These are phyloP conservation scores for Ornithorhynchus anatinus DNA, from an alignment of 2,113 vertebrate genomes.

Conservation along the genomic window DNA sequence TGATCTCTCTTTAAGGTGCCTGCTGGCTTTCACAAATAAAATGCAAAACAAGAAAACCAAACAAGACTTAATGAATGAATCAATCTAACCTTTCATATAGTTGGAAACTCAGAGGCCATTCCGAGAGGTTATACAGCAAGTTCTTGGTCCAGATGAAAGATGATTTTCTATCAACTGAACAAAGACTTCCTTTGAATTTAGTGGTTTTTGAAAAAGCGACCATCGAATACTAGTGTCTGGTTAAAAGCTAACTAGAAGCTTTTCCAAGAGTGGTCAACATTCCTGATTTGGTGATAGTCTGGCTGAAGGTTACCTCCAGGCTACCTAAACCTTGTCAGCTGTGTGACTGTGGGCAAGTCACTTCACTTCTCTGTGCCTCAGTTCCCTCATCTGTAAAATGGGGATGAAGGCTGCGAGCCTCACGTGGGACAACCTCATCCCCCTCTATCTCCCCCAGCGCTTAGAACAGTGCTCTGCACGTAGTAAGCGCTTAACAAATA, in stretches of 20 bases:
- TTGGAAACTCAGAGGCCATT: neutral
- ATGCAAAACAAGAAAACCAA: neutral
- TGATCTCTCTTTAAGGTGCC: neutral
- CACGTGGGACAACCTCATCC: too few species aligned
- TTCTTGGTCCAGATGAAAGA: neutral
- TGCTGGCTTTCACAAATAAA: neutral
- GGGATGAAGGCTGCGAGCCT: too few species aligned
- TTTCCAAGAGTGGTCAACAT: neutral
- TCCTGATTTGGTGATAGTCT: conserved; percentile 4
- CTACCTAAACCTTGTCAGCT: too few species aligned
- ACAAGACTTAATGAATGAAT: neutral
- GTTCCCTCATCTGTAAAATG: too few species aligned
- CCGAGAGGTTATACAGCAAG: neutral
- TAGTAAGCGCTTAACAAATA: too few species aligned
- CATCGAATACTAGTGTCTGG: neutral
- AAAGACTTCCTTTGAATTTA: conserved; percentile 6
- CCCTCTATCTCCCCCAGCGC: too few species aligned
- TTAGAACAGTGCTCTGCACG: too few species aligned
- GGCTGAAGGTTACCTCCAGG: neutral
- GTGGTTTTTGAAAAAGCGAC: neutral
- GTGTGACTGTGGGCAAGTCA: too few species aligned
- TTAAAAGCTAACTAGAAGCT: conserved; percentile 16
- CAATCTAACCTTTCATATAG: neutral
- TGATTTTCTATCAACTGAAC: neutral
- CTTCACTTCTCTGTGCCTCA: too few species aligned